phyloP scores from a whole-genome alignment of 2,113 vertebrate genomes.

The Carassius auratus region DNA sequence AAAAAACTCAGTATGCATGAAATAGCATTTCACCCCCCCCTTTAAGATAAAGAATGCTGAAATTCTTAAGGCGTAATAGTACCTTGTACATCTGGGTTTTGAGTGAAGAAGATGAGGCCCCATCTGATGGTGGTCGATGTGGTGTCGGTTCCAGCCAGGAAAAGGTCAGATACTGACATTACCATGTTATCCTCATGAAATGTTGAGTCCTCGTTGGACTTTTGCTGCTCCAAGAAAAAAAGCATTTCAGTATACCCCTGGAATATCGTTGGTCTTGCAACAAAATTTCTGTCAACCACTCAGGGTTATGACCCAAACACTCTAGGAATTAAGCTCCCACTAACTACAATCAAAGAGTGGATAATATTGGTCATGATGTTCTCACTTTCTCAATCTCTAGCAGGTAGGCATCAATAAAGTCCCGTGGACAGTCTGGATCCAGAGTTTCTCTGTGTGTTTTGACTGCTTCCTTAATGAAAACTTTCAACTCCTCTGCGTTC shows the following conservation, averaged over 20 bases:
- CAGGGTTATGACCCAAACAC: background rate
- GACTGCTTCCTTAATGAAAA: too few relatives aligned
- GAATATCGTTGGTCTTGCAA: background rate
- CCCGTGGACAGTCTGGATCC: too few relatives aligned
- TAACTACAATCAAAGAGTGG: too few relatives aligned
- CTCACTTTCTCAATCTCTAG: too few relatives aligned
- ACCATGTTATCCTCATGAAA: constrained; percentile 76
- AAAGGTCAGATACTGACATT: constrained; percentile 69
- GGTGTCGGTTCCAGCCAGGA: constrained; percentile 77
- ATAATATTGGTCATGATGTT: too few relatives aligned
- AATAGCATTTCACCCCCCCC: too few relatives aligned
- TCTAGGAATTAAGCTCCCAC: too few relatives aligned
- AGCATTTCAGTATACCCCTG: background rate
- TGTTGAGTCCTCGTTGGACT: constrained; percentile 56
- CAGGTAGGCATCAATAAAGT: too few relatives aligned
- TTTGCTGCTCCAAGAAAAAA: constrained; percentile 59
- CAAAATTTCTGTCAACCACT: background rate
- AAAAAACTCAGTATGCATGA: too few relatives aligned
- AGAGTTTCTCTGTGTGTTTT: too few relatives aligned
- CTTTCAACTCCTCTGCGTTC: too few relatives aligned
- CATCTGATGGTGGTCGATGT: constrained; percentile 73
- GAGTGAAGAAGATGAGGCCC: constrained; percentile 75
- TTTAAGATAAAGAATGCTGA: too few relatives aligned
- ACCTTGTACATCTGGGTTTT: constrained; percentile 69
- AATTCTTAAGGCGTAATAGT: background rate